Base-by-base conservation (phyloP, 1,140 invertebrate species). In the Drosophila pseudoananassae region DNA sequence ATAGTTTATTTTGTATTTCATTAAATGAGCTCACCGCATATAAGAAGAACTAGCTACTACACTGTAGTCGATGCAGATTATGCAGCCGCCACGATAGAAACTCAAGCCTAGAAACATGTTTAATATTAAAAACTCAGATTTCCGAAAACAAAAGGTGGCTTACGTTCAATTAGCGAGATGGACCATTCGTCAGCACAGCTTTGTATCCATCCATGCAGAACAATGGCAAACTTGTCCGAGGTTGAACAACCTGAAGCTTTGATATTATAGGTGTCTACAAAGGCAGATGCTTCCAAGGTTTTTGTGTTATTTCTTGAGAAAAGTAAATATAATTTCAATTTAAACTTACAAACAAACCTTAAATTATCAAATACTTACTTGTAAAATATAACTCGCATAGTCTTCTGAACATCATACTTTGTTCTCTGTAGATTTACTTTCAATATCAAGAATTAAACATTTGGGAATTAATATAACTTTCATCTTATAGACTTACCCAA, bases 171-270 rank as follows among this genome's bases (percentile, higher is more conserved):
- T 10, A 92, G 64, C 5, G 79, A 63, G 7, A 58, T 23, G 1
- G 91, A 65, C 91, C 91, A 92, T 31, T 85, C 74, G 27, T 82
- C 82, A 0, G 73, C 23, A 31, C 91, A 92, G 43, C 79, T 90
- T 59, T 92, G 90, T 25, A 75, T 83, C 91, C 91, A 92, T 6
- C 91, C 91, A 76, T 92, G 91, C 8, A 92, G 63, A 31, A 92
- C 56, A 46, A 92, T 79, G 9, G 91, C 70, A 58, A 83, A 82
- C 57, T 90, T 91, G 40, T 91, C 85, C 10, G 80, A 56, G 2
- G 72, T 49, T 8, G 25, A 43, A 12, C 84, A 89, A 31, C 74
- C 77, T 3, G 79, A 87, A 25, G 38, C 53, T 6, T 66, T 33
- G 9, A 90, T 52, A 7, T 61, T 49, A 7, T 78, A 76, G 17